Base-by-base conservation (phyloP, 2,797 vertebrate genomes). In the Apogon hyalosoma region DNA sequence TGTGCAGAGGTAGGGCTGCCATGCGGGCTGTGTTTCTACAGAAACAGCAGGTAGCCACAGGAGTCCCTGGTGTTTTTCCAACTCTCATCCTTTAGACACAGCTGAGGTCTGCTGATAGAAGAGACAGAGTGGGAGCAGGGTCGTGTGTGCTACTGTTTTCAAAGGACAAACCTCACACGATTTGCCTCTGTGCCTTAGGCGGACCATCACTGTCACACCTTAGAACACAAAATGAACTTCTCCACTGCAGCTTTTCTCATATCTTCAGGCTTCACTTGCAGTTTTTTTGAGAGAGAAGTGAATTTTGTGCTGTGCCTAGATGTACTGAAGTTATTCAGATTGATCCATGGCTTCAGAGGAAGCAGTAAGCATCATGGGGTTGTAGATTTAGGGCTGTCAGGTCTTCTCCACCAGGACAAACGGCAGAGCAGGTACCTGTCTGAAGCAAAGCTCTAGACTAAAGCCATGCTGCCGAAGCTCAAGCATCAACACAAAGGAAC, bases 31-130 rank as follows among this genome's bases (percentile, higher is more conserved):
- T 83, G 89, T 93, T 92, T 88, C 89, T 90, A 90, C 82, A 61
- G 87, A 87, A 92, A 92, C 92, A 89, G 87, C 87, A 87, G 86
- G 88, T 85, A 85, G 77, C 82, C 77, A 73, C 79, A 69, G 69
- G 79, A 85, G 83, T 85, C 85, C 70, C 75, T 85, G 77, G 76
- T 88, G 79, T 69, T 90, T 87, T 85, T 80, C 69, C 85, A 86
- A 78, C 87, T 75, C 81, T 79, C 73, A 87, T 86, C 78, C 78
- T 66, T 77, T 60, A 83, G 67, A 81, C 82, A 83, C 83, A 89
- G 86, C 88, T 91, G 83, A 88, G 77, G 78, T 79, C 83, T 84
- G 73, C 87, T 72, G 88, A 90, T 87, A 88, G 82, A 80, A 63
- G 75, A 62, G 64, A 52, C 64, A 16, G 63, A 36, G 24, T 28